A percentile compares a stretch with the other conserved stretches of the same genome.
These are phyloP conservation scores for Tolmerus cingulatus DNA, from an alignment of 2,888 invertebrate species.

Conservation along the genomic window DNA sequence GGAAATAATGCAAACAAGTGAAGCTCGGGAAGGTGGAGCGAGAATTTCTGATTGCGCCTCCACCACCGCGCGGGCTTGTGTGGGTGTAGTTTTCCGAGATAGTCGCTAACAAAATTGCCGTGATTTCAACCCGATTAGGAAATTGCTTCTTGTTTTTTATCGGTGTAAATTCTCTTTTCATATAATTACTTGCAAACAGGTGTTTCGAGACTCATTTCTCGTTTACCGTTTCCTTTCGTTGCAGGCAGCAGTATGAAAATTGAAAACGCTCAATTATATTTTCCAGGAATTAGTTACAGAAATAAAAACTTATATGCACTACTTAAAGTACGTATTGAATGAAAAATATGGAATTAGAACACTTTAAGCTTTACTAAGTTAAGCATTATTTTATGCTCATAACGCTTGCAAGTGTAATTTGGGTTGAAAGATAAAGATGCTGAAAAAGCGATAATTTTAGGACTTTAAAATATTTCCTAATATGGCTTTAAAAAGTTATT, in stretches of 20 bases:
- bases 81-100: neutral
- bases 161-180: neutral
- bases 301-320: too few species aligned
- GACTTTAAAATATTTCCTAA: too few species aligned
- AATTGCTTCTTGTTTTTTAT: neutral
- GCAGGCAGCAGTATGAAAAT: neutral
- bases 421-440: too few species aligned
- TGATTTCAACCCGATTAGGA: neutral
- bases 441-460: too few species aligned
- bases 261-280: neutral
- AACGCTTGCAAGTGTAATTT: too few species aligned
- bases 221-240: neutral
- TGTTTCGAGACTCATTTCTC: neutral
- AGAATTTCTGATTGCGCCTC: slow-evolving; percentile 2
- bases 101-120: neutral
- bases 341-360: too few species aligned
- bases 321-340: too few species aligned
- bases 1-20: slow-evolving; percentile 6
- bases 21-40: slow-evolving; percentile 16
- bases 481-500: too few species aligned
- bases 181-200: neutral
- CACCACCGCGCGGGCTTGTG: neutral
- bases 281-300: neutral
- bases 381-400: too few species aligned
- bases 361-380: too few species aligned